Base-by-base conservation (phyloP, 2,113 vertebrate genomes). In the Emydura subglobosa region DNA sequence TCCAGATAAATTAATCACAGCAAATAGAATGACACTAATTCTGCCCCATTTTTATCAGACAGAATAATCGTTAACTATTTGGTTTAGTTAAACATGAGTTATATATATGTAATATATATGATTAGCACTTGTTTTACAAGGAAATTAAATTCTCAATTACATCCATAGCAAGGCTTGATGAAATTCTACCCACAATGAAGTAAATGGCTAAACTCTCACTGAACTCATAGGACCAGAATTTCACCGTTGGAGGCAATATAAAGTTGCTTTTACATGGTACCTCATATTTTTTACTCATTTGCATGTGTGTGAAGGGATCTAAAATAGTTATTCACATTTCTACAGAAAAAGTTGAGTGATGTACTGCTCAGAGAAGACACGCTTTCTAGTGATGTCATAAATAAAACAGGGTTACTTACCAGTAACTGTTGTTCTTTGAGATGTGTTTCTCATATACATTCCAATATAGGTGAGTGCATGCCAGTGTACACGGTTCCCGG, bases 171-270 rank as follows among this genome's bases (percentile, higher is more conserved):
- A 57, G 5, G 14, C 16, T 68, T 68, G 44, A 68, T 1, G 11
- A 4, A 21, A 80, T 82, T 86, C 94, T 83, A 54, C 29, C 87
- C 24, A 79, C 21, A 88, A 49, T 92, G 78, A 89, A 89, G 90
- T 21, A 93, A 94, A 87, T 7, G 13, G 4, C 80, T 82, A 88
- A 87, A 89, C 3, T 79, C 83, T 7, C 61, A 93, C 83, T 96
- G 61, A 93, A 93, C 82, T 88, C 25, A 16, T 2, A 59, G 22
- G 54, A 13, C 50, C 86, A 83, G 5, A 19, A 4, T 19, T 92
- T 55, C 10, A 1, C 80, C 54, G 10, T 16, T 59, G 68, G 51
- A 91, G 88, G 27, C 82, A 91, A 44, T 51, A n/a, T 39, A 34
- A 85, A 87, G 90, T 81, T 24, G 44, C 29, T 29, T 83, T 94